Percentiles rank a stretch among this genome's conserved stretches.
Conservation (phyloP, 2,888 invertebrate genomes). For the Melolontha melolontha region DNA sequence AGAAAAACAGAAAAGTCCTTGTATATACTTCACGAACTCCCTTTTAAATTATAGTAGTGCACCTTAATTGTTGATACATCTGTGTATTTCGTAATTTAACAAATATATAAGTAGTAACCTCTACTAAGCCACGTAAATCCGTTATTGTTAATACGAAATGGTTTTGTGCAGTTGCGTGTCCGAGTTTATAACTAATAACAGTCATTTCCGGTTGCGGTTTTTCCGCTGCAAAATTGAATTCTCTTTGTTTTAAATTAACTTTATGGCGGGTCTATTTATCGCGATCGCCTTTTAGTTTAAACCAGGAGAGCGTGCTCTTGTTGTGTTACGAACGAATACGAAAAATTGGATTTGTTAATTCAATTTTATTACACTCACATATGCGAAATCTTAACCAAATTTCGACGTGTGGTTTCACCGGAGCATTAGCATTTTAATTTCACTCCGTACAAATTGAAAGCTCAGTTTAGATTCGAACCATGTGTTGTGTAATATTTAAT, state of each 20-base stretch:
- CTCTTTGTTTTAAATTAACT: constrained; percentile 35
- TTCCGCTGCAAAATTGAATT: constrained; percentile 45
- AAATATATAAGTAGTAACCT: background rate
- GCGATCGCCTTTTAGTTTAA: constrained; percentile 15
- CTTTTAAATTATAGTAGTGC: too few relatives aligned
- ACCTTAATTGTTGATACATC: too few relatives aligned
- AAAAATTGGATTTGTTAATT: constrained; percentile 25
- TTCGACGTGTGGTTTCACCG: too few relatives aligned
- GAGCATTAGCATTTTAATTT: too few relatives aligned
- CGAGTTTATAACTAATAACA: constrained; percentile 45
- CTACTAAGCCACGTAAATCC: background rate
- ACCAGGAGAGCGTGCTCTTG: constrained; percentile 10
- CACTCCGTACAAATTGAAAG: too few relatives aligned
- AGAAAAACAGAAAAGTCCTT: too few relatives aligned
- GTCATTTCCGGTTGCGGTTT: constrained; percentile 46
- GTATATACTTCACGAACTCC: too few relatives aligned
- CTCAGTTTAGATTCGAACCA: too few relatives aligned
- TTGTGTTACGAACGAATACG: constrained; percentile 6
- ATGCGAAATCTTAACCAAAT: background rate
- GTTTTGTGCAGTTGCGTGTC: constrained; percentile 26
- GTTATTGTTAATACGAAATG: constrained; percentile 27
- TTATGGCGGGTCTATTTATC: constrained; percentile 30
- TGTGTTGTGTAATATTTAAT: too few relatives aligned
- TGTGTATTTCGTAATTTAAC: too few relatives aligned
- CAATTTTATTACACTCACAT: constrained; percentile 2